phyloP scores from a whole-genome alignment of 2,113 vertebrate genomes.

The Larimichthys crocea region DNA sequence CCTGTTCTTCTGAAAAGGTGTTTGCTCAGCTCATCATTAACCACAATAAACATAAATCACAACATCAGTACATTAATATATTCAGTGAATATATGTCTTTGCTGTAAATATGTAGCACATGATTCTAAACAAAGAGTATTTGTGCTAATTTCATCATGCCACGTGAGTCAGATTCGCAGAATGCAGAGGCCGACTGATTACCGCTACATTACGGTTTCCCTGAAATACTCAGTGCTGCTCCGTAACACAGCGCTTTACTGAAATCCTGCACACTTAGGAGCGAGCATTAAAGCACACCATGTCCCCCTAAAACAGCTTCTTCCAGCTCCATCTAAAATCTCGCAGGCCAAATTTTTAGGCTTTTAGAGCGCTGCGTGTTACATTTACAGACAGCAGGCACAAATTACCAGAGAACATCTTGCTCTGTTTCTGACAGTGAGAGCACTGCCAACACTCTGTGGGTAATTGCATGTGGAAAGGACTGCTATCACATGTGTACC shows the following conservation, averaged over 20 bases:
- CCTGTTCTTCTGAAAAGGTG: neutral
- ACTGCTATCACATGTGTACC: slow-evolving; percentile 28
- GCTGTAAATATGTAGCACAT: neutral
- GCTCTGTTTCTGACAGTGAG: slow-evolving; percentile 18
- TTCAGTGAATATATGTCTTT: neutral
- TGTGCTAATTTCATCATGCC: slow-evolving; percentile 21
- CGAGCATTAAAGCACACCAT: neutral
- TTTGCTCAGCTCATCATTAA: neutral
- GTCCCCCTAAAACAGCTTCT: slow-evolving; percentile 13
- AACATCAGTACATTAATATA: neutral
- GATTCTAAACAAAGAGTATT: slow-evolving; percentile 8
- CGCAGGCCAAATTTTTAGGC: neutral
- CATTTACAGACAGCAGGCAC: slow-evolving; percentile 5
- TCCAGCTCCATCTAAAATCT: slow-evolving; percentile 16
- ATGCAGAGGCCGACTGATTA: slow-evolving; percentile 33
- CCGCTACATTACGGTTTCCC: slow-evolving; percentile 37
- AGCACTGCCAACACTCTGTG: slow-evolving; percentile 24
- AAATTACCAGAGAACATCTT: slow-evolving; percentile 36
- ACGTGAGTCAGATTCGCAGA: slow-evolving; percentile 21
- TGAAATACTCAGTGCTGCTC: slow-evolving; percentile 4
- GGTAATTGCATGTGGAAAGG: slow-evolving; percentile 54
- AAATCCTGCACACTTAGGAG: slow-evolving; percentile 8
- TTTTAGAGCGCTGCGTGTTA: neutral
- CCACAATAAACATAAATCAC: neutral
- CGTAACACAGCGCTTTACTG: neutral